A percentile compares a stretch with the other conserved stretches of the same genome.
These are phyloP conservation scores for Netelia virgata DNA, from an alignment of 2,888 invertebrate species.

Conservation along the genomic window DNA sequence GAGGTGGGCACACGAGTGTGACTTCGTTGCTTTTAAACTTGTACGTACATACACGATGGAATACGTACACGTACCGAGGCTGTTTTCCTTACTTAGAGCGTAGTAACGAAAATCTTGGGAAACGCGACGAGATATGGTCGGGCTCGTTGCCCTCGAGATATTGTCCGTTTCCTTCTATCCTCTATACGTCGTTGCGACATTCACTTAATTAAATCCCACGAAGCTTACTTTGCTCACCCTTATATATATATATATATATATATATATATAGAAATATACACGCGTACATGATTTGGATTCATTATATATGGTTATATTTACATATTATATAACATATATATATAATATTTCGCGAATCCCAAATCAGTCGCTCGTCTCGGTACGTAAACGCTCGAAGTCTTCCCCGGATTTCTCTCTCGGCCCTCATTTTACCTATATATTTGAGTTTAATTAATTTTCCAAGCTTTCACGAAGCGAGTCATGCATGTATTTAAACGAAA, in stretches of 20 bases:
- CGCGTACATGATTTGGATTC: background rate
- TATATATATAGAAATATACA: constrained; percentile 1
- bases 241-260: background rate
- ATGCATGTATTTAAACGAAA: constrained; percentile 13
- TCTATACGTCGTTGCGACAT: constrained; percentile 16
- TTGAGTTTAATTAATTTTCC: constrained; percentile 63
- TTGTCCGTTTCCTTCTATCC: constrained; percentile 30
- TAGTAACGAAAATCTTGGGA: background rate
- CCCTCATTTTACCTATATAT: constrained; percentile 32
- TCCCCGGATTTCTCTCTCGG: background rate
- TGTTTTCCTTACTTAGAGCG: background rate
- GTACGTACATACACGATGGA: background rate
- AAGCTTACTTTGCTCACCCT: background rate
- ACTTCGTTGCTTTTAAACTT: constrained; percentile 1
- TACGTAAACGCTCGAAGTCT: constrained; percentile 7
- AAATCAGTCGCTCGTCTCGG: constrained; percentile 24
- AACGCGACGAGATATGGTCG: background rate
- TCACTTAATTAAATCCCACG: constrained; percentile 59
- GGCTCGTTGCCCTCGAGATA: constrained; percentile 40
- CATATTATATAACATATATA: background rate
- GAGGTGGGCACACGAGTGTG: background rate
- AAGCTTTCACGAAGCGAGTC: constrained; percentile 24
- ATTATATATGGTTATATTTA: background rate
- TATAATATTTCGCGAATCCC: constrained; percentile 32
- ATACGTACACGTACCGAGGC: background rate